Conservation (phyloP, 1,140 invertebrate genomes). For the Hypothenemus hampei region DNA sequence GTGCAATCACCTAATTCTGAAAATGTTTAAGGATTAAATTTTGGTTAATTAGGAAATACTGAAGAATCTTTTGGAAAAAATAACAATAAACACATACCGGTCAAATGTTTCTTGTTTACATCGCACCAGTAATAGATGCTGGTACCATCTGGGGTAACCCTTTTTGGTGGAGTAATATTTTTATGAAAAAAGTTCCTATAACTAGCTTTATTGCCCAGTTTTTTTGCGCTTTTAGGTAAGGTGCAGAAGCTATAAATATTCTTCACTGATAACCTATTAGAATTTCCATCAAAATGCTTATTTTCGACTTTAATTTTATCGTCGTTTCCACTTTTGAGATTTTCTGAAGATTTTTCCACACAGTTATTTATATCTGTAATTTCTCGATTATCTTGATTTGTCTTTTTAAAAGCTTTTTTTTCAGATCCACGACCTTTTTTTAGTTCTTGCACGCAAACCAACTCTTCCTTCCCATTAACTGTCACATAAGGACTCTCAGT, state of each 20-base stretch:
- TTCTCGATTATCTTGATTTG: constrained; percentile 19
- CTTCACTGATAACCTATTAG: constrained; percentile 39
- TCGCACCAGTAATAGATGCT: constrained; percentile 82
- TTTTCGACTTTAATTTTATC: constrained; percentile 5
- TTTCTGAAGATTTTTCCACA: constrained; percentile 1
- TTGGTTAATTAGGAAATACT: neutral
- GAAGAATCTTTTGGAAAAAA: neutral
- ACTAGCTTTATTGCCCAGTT: neutral
- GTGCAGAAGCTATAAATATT: constrained; percentile 46
- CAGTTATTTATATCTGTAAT: no score
- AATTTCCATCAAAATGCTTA: constrained; percentile 46
- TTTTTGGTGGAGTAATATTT: constrained; percentile 55
- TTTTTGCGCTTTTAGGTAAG: constrained; percentile 41
- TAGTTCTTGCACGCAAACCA: constrained; percentile 50
- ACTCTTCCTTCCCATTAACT: constrained; percentile 64
- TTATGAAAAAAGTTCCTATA: neutral
- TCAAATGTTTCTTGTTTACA: constrained; percentile 51
- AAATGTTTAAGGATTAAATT: constrained; percentile 34
- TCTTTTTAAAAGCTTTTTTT: no score
- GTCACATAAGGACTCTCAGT: constrained; percentile 48
- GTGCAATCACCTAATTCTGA: constrained; percentile 87
- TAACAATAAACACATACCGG: constrained; percentile 44
- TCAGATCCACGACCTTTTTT: constrained; percentile 36
- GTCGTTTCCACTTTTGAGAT: constrained; percentile 2
- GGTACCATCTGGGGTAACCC: constrained; percentile 72